Base-by-base conservation (phyloP, 2,888 invertebrate genomes). In the Philereme transversata region DNA sequence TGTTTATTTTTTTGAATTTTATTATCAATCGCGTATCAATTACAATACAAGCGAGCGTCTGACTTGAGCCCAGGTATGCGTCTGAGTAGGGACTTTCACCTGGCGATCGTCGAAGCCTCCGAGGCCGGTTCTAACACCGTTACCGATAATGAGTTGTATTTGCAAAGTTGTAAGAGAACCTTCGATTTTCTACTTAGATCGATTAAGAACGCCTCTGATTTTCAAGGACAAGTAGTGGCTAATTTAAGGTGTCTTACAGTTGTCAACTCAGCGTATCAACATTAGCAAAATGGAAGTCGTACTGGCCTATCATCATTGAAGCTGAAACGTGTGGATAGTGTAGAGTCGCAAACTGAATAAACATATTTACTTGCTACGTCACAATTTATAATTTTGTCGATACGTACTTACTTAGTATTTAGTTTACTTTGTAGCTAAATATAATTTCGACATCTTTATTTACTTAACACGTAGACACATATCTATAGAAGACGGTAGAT, bases 71-170 rank as follows among this genome's bases (percentile, higher is more conserved):
- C 76, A 74, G 72, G 75, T 80, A 78, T 83, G 82, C 87, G 88
- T 90, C 89, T 91, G 88, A 81, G 81, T 84, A 79, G 83, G 75
- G 82, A 90, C 91, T 92, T 91, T 92, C 91, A 90, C 90, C 83
- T 72, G 80, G 69, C 82, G 79, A 78, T 80, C 75, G 81, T 71
- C 78, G 79, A 78, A 82, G 83, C 77, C 83, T 80, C 73, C 36
- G 81, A 78, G 85, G 87, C 86, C 87, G 84, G 85, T 83, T 83
- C 81, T 79, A 78, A 79, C 85, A 87, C 88, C 86, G 88, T 86
- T 89, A 84, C 81, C 84, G 88, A 88, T 89, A 87, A 81, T 85
- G 79, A 76, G 78, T 69, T 79, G 75, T 82, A 77, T 82, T 84
- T 80, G 79, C 78, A 67, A 65, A 78, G 77, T 78, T 79, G 74